These are phyloP conservation scores for Caracal caracal DNA, from an alignment of 2,113 vertebrate species.

Conservation along the genomic window DNA sequence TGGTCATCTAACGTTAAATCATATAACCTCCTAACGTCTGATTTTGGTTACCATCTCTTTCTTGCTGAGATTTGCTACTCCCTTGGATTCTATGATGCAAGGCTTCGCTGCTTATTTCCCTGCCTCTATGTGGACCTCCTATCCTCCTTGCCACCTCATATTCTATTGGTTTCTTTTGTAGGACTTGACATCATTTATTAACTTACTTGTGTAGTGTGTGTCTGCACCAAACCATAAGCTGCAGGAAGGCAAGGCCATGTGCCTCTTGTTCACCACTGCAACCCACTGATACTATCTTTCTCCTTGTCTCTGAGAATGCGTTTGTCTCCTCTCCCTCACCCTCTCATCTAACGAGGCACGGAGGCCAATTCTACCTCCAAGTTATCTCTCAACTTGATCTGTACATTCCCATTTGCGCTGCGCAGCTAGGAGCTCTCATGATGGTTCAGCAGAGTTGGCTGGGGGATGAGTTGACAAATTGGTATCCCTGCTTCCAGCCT, in stretches of 20 bases:
- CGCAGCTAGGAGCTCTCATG: background rate
- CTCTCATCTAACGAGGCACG: background rate
- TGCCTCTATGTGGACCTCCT: background rate
- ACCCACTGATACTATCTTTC: background rate
- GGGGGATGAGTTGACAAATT: background rate
- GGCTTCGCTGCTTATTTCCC: background rate
- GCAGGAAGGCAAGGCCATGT: background rate
- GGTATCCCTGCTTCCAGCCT: background rate
- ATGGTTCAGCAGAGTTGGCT: background rate
- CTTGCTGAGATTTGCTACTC: background rate
- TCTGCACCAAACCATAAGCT: background rate
- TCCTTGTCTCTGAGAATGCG: background rate
- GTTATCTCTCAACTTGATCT: background rate
- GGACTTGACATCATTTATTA: background rate
- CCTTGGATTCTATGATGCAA: background rate
- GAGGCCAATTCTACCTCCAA: background rate
- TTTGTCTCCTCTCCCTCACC: background rate
- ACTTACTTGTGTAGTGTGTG: background rate
- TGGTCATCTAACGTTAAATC: background rate
- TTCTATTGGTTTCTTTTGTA: conserved; percentile 1
- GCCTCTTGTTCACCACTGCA: background rate
- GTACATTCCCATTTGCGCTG: background rate
- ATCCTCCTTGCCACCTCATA: background rate
- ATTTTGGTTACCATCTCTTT: background rate
- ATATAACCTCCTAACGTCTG: background rate